Evolutionary conservation across 64 coral and sea anemone species (phyloP).

Genomic region (Montipora capricornis): DNA sequence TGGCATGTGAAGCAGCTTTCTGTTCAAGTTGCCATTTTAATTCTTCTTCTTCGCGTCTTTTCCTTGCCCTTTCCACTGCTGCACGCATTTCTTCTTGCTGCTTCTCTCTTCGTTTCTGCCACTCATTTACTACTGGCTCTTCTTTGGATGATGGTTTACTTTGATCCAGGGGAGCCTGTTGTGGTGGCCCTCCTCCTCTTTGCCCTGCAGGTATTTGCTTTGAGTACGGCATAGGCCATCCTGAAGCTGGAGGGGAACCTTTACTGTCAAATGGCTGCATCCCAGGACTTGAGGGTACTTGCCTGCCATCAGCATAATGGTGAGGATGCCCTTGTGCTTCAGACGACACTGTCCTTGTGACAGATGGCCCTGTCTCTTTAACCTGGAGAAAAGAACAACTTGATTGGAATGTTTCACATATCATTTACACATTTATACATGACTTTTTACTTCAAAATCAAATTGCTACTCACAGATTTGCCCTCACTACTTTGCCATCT

Average conservation of each 20-base stretch:
- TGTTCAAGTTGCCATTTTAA: slow-evolving; percentile 59
- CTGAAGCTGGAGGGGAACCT: slow-evolving; percentile 32
- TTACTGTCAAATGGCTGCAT: slow-evolving; percentile 17
- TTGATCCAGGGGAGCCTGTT: slow-evolving; percentile 12
- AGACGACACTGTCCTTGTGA: slow-evolving; percentile 1
- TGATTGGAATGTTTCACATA: not conserved
- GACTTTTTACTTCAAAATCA: not conserved
- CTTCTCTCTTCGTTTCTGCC: slow-evolving; percentile 43
- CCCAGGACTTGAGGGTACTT: slow-evolving; percentile 19
- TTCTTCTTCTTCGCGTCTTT: slow-evolving; percentile 86
- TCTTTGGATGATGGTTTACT: not conserved
- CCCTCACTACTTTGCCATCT: slow-evolving; percentile 46
- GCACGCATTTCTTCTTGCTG: slow-evolving; percentile 86
- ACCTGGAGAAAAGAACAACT: not conserved
- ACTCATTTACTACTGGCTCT: slow-evolving; percentile 57
- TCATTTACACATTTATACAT: too few species aligned
- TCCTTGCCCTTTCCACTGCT: slow-evolving; percentile 90
- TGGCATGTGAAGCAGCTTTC: slow-evolving; percentile 78
- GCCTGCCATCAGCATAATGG: slow-evolving; percentile 14
- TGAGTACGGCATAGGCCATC: slow-evolving; percentile 41
- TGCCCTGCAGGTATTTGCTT: slow-evolving; percentile 6
- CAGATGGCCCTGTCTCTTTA: slow-evolving; percentile 18
- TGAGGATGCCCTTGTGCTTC: slow-evolving; percentile 1
- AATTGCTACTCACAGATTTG: slow-evolving; percentile 1
- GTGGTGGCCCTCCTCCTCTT: slow-evolving; percentile 10